A percentile compares a stretch with the other conserved stretches of the same genome.
phyloP scores from a whole-genome alignment of 2,888 invertebrate genomes.

The Nasonovia ribisnigri region DNA sequence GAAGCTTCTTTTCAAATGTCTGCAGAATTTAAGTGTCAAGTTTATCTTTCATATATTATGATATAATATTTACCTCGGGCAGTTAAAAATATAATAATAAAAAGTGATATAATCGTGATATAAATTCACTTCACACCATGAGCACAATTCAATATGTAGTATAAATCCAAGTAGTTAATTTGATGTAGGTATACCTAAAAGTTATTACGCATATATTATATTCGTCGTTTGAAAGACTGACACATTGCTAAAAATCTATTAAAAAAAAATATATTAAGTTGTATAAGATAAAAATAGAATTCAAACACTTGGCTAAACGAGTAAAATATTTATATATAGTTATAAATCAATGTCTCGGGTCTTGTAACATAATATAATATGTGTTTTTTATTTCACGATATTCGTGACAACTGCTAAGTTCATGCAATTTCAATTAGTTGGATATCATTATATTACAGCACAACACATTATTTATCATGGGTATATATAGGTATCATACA shows the following conservation, averaged over 20 bases:
- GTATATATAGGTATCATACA: too few relatives aligned
- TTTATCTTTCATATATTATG: not conserved
- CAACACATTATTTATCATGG: not conserved
- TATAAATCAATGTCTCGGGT: not conserved
- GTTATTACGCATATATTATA: too few relatives aligned
- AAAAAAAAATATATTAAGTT: not conserved
- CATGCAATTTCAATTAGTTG: conserved; percentile 9
- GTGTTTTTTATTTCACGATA: not conserved
- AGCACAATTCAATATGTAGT: not conserved
- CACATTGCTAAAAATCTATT: not conserved
- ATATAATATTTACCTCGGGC: not conserved
- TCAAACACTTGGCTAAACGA: not conserved
- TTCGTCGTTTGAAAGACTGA: not conserved
- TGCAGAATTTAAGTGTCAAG: not conserved
- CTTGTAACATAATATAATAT: not conserved
- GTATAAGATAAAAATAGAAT: not conserved
- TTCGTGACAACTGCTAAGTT: not conserved
- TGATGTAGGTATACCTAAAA: not conserved
- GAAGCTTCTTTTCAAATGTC: not conserved
- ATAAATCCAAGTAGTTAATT: not conserved
- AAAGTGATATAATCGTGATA: not conserved
- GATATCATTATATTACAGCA: not conserved
- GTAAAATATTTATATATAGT: not conserved
- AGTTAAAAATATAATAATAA: not conserved
- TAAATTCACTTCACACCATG: not conserved